Base-by-base conservation (phyloP, 2,113 vertebrate species). In the Carlito syrichta region DNA sequence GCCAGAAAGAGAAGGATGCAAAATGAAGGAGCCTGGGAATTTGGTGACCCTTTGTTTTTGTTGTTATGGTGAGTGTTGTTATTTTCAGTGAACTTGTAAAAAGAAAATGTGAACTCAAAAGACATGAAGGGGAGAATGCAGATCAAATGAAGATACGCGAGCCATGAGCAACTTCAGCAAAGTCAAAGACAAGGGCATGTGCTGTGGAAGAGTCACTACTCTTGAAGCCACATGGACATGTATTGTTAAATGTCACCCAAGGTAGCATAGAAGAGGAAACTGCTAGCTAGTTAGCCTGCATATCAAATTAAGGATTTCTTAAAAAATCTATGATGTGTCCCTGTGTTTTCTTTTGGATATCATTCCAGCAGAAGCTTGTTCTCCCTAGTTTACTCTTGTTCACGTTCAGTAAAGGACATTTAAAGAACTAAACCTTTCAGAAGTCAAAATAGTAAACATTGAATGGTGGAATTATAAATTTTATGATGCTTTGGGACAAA, bases 161-260 rank as follows among this genome's bases (percentile, higher is more conserved):
- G 10, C 13, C 16, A 3, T 0, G 32, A 52, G 25, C 25, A 22
- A 13, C 4, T 12, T 40, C 48, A 22, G 8, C 5, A 8, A 62
- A 35, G 32, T 19, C n/a, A 11, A 45, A 56, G 17, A 19, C 8
- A 9, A 54, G 25, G 19, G 6, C 3, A 1, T 0, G 0, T 10
- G 7, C 0, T 27, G 7, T 10, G 14, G 10, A n/a, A 6, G 16
- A 35, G 9, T 11, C 50, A 10, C 23, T 45, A 4, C 17, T 43
- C 5, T 76, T 6, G 1, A 20, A n/a, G 8, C 27, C 32, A 20
- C n/a, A n/a, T 0, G 5, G 40, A 12, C 6, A 69, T 22, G 19
- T 0, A 3, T 13, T 5, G 30, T 17, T 68, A 6, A 63, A 2
- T 4, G 43, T n/a, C 10, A 0, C 1, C 9, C 2, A 20, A 8